Base-by-base conservation (phyloP, 2,797 vertebrate genomes). In the Enteromius afrohamiltoni region DNA sequence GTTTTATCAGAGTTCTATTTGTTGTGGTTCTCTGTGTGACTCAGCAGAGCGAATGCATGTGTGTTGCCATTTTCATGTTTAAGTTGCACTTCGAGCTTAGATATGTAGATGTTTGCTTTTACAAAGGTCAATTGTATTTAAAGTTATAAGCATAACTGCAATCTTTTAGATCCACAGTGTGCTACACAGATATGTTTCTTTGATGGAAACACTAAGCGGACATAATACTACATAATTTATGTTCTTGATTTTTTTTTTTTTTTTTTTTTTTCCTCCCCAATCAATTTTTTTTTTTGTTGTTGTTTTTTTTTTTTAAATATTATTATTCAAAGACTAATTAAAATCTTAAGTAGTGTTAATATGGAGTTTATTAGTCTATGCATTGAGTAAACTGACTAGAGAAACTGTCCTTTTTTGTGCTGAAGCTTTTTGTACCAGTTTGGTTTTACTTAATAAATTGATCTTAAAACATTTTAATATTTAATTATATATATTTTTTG, bases 391-490 rank as follows among this genome's bases (percentile, higher is more conserved):
- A 49, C 75, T 84, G 82, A 87, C 65, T 85, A 88, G 78, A 86
- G 55, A 85, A 79, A 83, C 81, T 69, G 77, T 83, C 81, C 71
- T 82, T 85, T 87, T 83, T 83, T 79, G 77, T 87, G 86, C 82
- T 87, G 31, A 84, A 87, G 82, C 85, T 84, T 86, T 88, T 88
- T 87, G 85, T 88, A 88, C 85, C 76, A 73, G 68, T 84, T 87
- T 85, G 75, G 84, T 87, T 80, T 86, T 82, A 84, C 80, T 83
- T 83, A 87, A 87, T 87, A 88, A 88, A 88, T 73, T 77, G 84
- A 68, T 82, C 64, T 86, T 83, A 71, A 84, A 82, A 86, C 47
- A 68, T 31, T 49, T 67, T 75, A 37, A 51, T 64, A 65, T 34
- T 51, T 29, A 11, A n/a, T 47, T 74, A 37, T 6, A 37, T 31